Conservation (phyloP, 1,140 invertebrate genomes). For the Bombus superbus region DNA sequence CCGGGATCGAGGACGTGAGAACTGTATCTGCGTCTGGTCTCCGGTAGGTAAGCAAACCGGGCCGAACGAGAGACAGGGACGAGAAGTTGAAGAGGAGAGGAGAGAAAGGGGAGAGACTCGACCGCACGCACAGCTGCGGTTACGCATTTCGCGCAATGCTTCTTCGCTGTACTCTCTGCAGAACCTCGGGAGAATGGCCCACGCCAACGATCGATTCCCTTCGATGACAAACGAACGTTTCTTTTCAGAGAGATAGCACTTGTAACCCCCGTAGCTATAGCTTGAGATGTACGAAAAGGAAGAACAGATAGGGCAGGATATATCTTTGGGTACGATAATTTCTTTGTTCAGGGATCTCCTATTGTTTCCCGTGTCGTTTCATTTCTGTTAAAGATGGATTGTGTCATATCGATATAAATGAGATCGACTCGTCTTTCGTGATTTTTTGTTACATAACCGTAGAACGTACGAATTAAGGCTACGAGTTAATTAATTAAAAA, state of each 20-base stretch:
- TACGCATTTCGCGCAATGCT: constrained; percentile 77
- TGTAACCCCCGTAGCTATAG: neutral
- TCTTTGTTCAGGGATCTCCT: too few species aligned
- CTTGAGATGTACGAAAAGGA: neutral
- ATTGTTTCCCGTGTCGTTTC: too few species aligned
- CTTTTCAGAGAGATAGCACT: neutral
- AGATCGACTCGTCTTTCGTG: too few species aligned
- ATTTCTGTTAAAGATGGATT: too few species aligned
- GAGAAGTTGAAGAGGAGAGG: constrained; percentile 11
- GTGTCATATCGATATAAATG: too few species aligned
- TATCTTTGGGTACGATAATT: too few species aligned
- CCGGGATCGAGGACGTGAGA: constrained; percentile 74
- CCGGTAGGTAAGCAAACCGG: constrained; percentile 63
- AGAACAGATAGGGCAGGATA: too few species aligned
- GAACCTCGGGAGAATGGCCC: neutral
- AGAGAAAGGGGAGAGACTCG: constrained; percentile 23
- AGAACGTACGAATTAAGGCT: too few species aligned
- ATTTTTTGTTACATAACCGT: too few species aligned
- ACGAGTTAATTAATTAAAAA: too few species aligned
- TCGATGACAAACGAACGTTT: constrained; percentile 32
- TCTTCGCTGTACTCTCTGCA: neutral
- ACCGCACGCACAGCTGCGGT: constrained; percentile 78
- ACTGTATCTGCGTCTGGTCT: constrained; percentile 68
- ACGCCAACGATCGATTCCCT: constrained; percentile 17
- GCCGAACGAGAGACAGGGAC: constrained; percentile 41